Evolutionary conservation across 1,140 invertebrate genomes (phyloP), one percentile per base, ranked within the genome.

Genomic region (Drosophila athabasca): DNA sequence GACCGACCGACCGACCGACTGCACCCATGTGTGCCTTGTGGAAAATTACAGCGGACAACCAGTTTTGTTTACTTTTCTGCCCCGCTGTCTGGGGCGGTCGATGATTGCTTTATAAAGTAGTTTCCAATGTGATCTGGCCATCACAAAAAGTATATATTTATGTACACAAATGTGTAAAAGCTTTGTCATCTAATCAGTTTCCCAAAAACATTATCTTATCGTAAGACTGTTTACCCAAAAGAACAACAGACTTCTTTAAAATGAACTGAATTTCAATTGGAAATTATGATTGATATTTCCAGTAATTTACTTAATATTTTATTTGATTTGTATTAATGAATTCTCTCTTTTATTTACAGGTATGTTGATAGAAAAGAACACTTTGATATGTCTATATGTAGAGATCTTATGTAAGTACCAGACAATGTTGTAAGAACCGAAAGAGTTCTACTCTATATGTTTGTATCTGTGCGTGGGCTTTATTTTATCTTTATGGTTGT

Each of bases 1-100:
- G n/a, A 35, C 53, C 35, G 17, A 19, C 17, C 17, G 17, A 19
- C 17, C 17, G 17, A 19, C 17, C 17, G 31, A 58, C 52, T 79
- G 78, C 80, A 84, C 35, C 64, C 72, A 85, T 64, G 24, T 26
- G 5, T 65, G 68, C 49, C 73, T 35, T 67, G 76, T 87, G 77
- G 74, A 85, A 85, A 85, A 85, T 78, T 87, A 87, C 82, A 60
- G 35, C 35, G 35, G 3, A 44, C 45, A 87, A 85, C 82, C 74
- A 77, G 81, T 85, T 81, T 78, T 66, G 46, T 50, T 62, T 51
- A 69, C 61, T 74, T 35, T 61, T 61, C 55, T 48, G 51, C 17
- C 49, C 24, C 24, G 24, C 24, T 26, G 24, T 26, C 24, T 26
- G 24, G 24, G 24, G 52, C 51, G 39, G 3, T 6, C 19, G 15